phyloP scores from a whole-genome alignment of 2,113 vertebrate genomes.

The Microtus montanus region DNA sequence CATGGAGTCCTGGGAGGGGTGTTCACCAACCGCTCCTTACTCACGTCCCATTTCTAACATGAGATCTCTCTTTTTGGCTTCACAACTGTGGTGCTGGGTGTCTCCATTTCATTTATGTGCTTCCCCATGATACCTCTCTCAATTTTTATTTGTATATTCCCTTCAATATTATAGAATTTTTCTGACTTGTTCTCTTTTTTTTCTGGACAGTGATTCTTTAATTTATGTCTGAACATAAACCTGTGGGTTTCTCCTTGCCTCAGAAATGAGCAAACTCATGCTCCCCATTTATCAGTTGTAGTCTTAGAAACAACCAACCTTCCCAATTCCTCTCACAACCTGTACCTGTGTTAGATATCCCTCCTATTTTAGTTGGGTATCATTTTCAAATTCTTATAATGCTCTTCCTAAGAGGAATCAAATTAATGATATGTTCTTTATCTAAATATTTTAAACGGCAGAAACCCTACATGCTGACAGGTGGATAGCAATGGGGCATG shows the following conservation, averaged over 20 bases:
- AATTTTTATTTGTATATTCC: neutral
- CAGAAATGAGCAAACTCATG: neutral
- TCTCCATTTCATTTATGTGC: neutral
- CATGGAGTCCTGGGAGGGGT: too few species aligned
- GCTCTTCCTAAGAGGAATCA: neutral
- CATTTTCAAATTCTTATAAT: neutral
- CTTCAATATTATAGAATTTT: neutral
- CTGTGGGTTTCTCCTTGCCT: neutral
- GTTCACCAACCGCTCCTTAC: too few species aligned
- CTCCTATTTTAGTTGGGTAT: neutral
- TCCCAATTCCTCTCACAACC: neutral
- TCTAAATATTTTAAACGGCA: neutral
- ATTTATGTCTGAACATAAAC: neutral
- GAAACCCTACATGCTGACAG: neutral
- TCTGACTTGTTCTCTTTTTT: neutral
- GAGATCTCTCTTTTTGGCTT: neutral
- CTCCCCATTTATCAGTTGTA: accelerated
- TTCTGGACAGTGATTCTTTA: neutral
- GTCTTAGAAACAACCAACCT: neutral
- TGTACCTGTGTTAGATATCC: neutral
- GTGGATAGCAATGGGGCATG: neutral
- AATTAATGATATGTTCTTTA: neutral
- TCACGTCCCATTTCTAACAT: accelerated
- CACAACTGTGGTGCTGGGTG: accelerated
- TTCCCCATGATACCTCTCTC: neutral